Evolutionary conservation across 2,797 vertebrate genomes (phyloP).

Genomic region (Trematomus bernacchii): DNA sequence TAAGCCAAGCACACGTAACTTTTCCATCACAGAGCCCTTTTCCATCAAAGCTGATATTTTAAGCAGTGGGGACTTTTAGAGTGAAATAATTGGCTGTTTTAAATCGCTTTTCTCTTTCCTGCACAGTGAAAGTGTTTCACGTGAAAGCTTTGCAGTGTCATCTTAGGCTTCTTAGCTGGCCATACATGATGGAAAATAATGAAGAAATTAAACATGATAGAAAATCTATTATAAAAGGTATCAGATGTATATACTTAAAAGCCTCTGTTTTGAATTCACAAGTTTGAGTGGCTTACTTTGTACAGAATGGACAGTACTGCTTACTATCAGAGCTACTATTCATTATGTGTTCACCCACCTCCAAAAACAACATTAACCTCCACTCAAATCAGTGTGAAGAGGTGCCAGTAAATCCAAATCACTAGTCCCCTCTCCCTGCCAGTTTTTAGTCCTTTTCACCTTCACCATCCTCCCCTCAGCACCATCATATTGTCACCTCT

Average conservation of each 20-base stretch:
- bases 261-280: constrained; percentile 1
- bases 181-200: constrained; percentile 23
- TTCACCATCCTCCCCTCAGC: constrained; percentile 49
- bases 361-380: constrained; percentile 56
- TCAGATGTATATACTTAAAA: constrained; percentile 30
- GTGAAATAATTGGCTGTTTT: constrained; percentile 52
- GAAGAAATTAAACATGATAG: constrained; percentile 29
- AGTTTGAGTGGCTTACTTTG: constrained; percentile 20
- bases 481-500: constrained; percentile 61
- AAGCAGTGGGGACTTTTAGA: constrained; percentile 42
- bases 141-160: constrained; percentile 21
- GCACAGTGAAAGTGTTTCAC: constrained; percentile 38
- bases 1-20: constrained; percentile 39
- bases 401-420: constrained; percentile 47
- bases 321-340: constrained; percentile 21
- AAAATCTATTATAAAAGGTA: constrained; percentile 32
- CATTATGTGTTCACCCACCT: background rate
- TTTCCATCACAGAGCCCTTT: constrained; percentile 55
- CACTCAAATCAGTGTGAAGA: constrained; percentile 44
- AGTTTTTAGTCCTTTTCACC: constrained; percentile 65
- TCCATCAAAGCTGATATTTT: constrained; percentile 59
- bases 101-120: constrained; percentile 16
- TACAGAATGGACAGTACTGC: constrained; percentile 9
- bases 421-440: constrained; percentile 23
- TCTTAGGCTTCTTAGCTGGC: background rate